These are phyloP conservation scores for Callipepla squamata DNA, from an alignment of 2,113 vertebrate species.

Conservation along the genomic window DNA sequence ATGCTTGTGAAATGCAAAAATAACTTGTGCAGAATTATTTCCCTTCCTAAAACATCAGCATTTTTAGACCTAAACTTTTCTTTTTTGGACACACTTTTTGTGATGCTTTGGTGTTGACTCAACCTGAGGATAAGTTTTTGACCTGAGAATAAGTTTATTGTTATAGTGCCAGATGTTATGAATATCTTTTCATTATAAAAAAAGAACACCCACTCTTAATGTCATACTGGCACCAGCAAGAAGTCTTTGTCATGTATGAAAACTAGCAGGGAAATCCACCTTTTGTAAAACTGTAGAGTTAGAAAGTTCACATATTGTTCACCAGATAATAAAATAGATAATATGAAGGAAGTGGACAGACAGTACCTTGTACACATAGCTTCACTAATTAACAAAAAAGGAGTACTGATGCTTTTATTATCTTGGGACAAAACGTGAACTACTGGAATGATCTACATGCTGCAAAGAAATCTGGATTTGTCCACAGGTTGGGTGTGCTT, in stretches of 20 bases:
- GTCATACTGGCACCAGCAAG: constrained; percentile 9
- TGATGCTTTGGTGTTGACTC: neutral
- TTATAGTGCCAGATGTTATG: neutral
- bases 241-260: constrained; percentile 7
- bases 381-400: constrained; percentile 22
- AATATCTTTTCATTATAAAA: neutral
- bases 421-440: constrained; percentile 45
- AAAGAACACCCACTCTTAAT: neutral
- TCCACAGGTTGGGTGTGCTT: constrained; percentile 30
- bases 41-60: neutral
- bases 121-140: neutral
- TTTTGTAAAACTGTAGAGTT: constrained; percentile 31
- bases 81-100: neutral
- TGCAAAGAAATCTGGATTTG: constrained; percentile 20
- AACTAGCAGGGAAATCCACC: constrained; percentile 34
- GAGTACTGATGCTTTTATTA: constrained; percentile 33
- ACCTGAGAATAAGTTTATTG: neutral
- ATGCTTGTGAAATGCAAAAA: neutral
- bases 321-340: constrained; percentile 32
- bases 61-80: neutral
- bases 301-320: constrained; percentile 61
- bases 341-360: neutral
- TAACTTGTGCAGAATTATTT: neutral
- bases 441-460: neutral
- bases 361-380: neutral